Conservation (phyloP, 30 jellyfish, hydroid and myxozoan species). For the Chironex yamaguchii region DNA sequence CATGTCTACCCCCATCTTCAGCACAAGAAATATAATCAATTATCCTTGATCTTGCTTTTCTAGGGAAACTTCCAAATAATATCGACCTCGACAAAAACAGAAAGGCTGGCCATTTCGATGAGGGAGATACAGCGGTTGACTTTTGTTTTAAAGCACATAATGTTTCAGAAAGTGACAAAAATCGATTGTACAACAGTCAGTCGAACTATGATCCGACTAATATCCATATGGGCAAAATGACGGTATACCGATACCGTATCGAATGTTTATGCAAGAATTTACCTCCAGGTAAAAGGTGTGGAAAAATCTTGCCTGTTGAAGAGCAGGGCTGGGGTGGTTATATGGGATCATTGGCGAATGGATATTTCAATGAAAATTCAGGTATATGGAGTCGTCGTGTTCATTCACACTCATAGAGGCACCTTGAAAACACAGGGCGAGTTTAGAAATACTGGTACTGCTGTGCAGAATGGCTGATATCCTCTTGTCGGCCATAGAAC, state of each 20-base stretch:
- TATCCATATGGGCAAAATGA: slow-evolving; percentile 81
- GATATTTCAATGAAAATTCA: slow-evolving; percentile 55
- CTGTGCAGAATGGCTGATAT: too few relatives aligned
- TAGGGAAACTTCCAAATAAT: slow-evolving; percentile 68
- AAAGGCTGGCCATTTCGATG: slow-evolving; percentile 80
- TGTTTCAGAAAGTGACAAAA: slow-evolving; percentile 35
- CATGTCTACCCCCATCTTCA: too few relatives aligned
- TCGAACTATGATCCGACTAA: slow-evolving; percentile 70
- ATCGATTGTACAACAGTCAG: slow-evolving; percentile 68
- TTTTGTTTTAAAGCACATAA: slow-evolving; percentile 62
- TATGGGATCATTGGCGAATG: slow-evolving; percentile 95
- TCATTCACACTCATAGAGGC: too few relatives aligned
- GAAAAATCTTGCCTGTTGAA: slow-evolving; percentile 81
- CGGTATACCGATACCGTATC: slow-evolving; percentile 82
- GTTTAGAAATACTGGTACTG: too few relatives aligned
- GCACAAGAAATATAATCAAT: too few relatives aligned
- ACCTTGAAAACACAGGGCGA: too few relatives aligned
- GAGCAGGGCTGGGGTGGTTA: slow-evolving; percentile 98
- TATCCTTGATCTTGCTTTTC: not conserved
- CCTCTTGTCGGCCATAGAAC: too few relatives aligned
- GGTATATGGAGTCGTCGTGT: not conserved
- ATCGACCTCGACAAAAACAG: slow-evolving; percentile 54
- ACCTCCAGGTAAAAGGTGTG: slow-evolving; percentile 61
- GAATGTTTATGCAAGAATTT: slow-evolving; percentile 75
- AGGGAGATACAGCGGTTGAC: slow-evolving; percentile 96